Conservation (phyloP, 2,797 vertebrate genomes). For the Sebastes variabilis region DNA sequence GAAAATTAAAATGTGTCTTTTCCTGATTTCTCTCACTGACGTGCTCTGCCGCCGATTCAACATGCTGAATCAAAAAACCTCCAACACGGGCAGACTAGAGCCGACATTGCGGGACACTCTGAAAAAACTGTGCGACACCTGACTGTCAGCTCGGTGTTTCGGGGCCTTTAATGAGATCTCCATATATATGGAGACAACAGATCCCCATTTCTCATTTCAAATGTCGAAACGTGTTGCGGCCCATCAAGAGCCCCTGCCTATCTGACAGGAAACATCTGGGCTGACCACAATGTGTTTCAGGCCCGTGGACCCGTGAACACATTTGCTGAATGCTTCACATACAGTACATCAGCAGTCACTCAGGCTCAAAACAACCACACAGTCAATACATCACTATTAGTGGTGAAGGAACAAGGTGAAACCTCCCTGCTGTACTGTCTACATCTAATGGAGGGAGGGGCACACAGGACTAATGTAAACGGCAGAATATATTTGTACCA, state of each 20-base stretch:
- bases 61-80: too few species aligned
- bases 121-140: rapidly evolving
- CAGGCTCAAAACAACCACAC: slow-evolving; percentile 21
- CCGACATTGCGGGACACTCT: rapidly evolving
- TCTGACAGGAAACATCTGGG: slow-evolving; percentile 46
- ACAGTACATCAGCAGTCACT: slow-evolving; percentile 1
- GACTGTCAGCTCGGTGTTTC: too few species aligned
- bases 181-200: neutral
- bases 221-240: neutral
- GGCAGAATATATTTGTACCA: neutral
- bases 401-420: neutral
- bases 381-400: slow-evolving; percentile 16
- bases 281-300: slow-evolving; percentile 26
- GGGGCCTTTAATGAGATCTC: too few species aligned
- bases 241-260: neutral
- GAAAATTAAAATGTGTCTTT: too few species aligned
- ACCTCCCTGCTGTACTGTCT: neutral
- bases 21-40: too few species aligned
- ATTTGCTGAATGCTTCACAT: neutral
- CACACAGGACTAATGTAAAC: neutral
- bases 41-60: too few species aligned
- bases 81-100: too few species aligned
- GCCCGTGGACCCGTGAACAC: neutral
- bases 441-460: neutral
- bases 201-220: neutral